Base-by-base conservation (phyloP, 2,113 vertebrate species). In the Trichomycterus rosablanca region DNA sequence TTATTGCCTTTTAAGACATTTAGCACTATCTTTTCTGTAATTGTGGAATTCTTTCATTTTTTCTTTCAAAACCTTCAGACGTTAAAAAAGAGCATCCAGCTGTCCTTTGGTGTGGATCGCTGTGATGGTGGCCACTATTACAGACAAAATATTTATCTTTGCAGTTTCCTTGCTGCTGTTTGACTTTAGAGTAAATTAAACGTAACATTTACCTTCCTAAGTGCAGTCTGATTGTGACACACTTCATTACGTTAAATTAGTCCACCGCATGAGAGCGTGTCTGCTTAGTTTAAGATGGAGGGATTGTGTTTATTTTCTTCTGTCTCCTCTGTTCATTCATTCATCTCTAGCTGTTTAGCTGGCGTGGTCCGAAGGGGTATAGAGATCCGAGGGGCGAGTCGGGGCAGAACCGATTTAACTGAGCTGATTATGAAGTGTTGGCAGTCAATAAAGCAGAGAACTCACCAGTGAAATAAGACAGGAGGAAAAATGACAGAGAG, bases 371-470 rank as follows among this genome's bases (percentile, higher is more conserved):
- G 7, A 48, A 28, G 16, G 84, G n/a, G n/a, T n/a, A n/a, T n/a
- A n/a, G n/a, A n/a, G n/a, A n/a, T n/a, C n/a, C n/a, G n/a, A n/a
- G n/a, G n/a, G n/a, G n/a, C n/a, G n/a, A n/a, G n/a, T n/a, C n/a
- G n/a, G n/a, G n/a, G n/a, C 87, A 86, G 82, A 90, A 85, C 87
- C 90, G 89, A 91, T 92, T 91, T 89, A 89, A 86, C 88, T 86
- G 85, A 77, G 87, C 87, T 87, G 90, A 88, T 90, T 91, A 90
- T 92, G 89, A 92, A 92, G 89, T 91, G 89, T 90, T 91, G 86
- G 88, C 90, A 91, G 88, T 90, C 90, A 91, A 91, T 91, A 91
- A 90, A 86, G 91, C 89, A 89, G 90, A 89, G 90, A 89, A 88
- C 85, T 89, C 84, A 83, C 87, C 83, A 82, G 89, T 89, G 90